Evolutionary conservation across 2,113 vertebrate species (phyloP).

Genomic region (Sminthopsis crassicaudata): DNA sequence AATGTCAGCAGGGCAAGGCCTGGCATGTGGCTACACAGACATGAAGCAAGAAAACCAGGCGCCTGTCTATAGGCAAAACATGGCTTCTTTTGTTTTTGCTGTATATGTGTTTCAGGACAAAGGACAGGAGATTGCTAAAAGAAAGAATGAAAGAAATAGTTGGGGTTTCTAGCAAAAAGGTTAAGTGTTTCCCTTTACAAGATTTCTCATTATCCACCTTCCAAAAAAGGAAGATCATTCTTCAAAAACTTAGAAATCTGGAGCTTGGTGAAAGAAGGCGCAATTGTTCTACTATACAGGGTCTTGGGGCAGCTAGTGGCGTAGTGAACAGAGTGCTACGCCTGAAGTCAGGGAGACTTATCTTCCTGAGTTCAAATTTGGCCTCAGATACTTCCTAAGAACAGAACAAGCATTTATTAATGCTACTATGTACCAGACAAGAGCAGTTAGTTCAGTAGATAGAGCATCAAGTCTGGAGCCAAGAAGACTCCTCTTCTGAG

Average conservation of each 20-base stretch:
- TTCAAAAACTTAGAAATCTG: neutral
- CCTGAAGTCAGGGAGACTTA: neutral
- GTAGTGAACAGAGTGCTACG: neutral
- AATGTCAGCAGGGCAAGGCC: neutral
- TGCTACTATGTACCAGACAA: too few relatives aligned
- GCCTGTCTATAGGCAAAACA: neutral
- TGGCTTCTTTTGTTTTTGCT: neutral
- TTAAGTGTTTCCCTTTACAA: neutral
- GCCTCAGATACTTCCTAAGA: neutral
- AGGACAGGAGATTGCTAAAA: neutral
- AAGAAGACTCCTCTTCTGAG: neutral
- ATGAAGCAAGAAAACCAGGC: neutral
- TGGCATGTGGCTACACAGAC: neutral
- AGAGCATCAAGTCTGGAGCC: too few relatives aligned
- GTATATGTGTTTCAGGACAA: neutral
- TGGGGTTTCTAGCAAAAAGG: neutral
- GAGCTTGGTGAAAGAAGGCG: neutral
- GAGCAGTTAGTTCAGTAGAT: neutral
- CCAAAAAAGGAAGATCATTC: neutral
- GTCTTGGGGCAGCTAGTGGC: neutral
- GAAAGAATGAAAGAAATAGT: neutral
- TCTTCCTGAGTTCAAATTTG: neutral
- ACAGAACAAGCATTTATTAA: too few relatives aligned
- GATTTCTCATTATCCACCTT: neutral
- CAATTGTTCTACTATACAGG: neutral